phyloP scores from a whole-genome alignment of 2,113 vertebrate genomes.

The Scolopax mira region DNA sequence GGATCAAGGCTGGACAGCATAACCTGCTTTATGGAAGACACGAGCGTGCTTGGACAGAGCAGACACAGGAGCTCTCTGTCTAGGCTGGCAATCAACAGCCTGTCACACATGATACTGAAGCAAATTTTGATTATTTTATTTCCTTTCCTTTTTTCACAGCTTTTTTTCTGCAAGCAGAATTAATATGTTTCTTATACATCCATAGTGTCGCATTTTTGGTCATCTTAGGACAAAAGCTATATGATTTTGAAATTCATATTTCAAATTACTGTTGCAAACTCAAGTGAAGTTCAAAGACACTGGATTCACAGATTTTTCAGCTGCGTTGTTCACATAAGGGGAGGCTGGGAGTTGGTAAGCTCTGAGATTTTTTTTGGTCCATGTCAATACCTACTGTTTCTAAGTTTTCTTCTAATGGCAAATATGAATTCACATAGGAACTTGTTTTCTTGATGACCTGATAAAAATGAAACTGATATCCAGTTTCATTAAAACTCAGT shows the following conservation, averaged over 20 bases:
- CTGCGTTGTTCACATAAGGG: background rate
- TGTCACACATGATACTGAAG: background rate
- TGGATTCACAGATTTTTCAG: background rate
- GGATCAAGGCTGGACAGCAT: background rate
- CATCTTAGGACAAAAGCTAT: background rate
- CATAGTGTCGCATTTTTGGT: background rate
- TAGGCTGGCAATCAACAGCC: background rate
- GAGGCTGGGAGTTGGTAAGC: background rate
- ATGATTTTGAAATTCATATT: background rate
- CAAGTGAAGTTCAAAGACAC: background rate
- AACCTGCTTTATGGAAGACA: background rate
- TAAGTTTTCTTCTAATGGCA: background rate
- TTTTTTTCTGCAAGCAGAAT: background rate
- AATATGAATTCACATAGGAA: background rate
- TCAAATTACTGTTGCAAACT: background rate
- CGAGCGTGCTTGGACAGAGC: too few species aligned
- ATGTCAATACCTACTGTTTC: background rate
- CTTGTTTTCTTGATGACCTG: background rate
- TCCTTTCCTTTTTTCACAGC: background rate
- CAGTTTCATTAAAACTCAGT: background rate
- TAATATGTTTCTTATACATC: background rate
- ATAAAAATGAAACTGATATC: conserved; percentile 11
- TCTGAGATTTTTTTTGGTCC: background rate
- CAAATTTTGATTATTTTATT: background rate
- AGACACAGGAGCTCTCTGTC: background rate